Evolutionary conservation across 2,797 vertebrate genomes (phyloP).

Genomic region (Crax fasciolata): DNA sequence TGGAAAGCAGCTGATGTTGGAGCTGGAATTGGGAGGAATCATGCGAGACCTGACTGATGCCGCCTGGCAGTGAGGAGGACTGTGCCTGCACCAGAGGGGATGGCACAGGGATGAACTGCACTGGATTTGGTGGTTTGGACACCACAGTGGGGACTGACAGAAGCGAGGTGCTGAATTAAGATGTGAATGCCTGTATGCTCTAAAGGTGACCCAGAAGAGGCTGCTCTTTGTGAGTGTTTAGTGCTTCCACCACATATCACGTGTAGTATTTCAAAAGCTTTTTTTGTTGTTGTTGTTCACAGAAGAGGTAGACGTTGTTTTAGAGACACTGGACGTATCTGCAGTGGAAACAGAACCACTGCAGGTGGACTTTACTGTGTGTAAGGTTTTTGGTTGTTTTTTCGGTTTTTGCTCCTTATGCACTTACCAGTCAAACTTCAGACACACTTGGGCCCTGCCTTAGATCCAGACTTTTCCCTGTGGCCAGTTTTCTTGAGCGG

Average conservation of each 20-base stretch:
- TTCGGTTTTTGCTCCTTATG: neutral
- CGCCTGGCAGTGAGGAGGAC: neutral
- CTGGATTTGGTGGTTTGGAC: neutral
- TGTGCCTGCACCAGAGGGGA: neutral
- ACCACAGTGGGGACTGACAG: neutral
- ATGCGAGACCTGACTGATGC: neutral
- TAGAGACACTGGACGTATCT: neutral
- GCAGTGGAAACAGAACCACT: neutral
- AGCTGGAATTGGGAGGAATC: neutral
- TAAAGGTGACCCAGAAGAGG: neutral
- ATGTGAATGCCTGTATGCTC: neutral
- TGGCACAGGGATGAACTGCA: neutral
- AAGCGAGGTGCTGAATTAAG: neutral
- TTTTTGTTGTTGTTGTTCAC: neutral
- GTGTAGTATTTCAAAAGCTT: neutral
- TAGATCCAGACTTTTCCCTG: neutral
- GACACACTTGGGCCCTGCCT: neutral
- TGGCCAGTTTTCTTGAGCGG: neutral
- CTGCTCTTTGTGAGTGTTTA: neutral
- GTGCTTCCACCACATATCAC: neutral
- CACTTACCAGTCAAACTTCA: neutral
- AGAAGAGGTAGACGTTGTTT: neutral
- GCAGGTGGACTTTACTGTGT: neutral
- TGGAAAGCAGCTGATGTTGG: fast-evolving
- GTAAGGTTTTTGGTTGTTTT: neutral